Evolutionary conservation across 2,888 invertebrate genomes (phyloP).

Genomic region (Metellina segmentata): DNA sequence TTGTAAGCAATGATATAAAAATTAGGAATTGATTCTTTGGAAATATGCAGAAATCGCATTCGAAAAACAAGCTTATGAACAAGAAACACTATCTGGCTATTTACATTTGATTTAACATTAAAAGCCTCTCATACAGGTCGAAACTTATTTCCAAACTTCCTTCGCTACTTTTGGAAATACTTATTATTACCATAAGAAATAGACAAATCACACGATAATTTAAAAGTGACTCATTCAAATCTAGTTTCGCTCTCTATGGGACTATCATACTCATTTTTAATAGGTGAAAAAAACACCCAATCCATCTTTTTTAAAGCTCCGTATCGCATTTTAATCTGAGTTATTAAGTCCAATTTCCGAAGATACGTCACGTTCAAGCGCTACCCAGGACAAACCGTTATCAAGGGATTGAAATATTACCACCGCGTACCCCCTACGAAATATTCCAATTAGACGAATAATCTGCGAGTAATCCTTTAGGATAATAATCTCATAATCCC

Average conservation of each 20-base stretch:
- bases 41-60: too few species aligned
- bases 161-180: too few species aligned
- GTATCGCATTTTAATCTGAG: not conserved
- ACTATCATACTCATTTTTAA: not conserved
- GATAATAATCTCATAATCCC: conserved; percentile 35
- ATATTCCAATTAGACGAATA: conserved; percentile 13
- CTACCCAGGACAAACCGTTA: not conserved
- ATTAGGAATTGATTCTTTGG: too few species aligned
- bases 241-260: not conserved
- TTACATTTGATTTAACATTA: too few species aligned
- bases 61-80: too few species aligned
- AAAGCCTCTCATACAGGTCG: too few species aligned
- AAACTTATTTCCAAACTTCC: too few species aligned
- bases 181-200: too few species aligned
- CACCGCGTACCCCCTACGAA: not conserved
- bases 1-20: too few species aligned
- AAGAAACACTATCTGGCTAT: too few species aligned
- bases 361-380: not conserved
- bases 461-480: conserved; percentile 2
- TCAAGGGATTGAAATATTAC: not conserved
- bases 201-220: too few species aligned
- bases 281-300: not conserved
- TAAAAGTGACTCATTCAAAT: too few species aligned
- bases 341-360: not conserved
- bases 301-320: not conserved